These are phyloP conservation scores for Aphidius colemani DNA, from an alignment of 2,888 invertebrate genomes.

Conservation along the genomic window DNA sequence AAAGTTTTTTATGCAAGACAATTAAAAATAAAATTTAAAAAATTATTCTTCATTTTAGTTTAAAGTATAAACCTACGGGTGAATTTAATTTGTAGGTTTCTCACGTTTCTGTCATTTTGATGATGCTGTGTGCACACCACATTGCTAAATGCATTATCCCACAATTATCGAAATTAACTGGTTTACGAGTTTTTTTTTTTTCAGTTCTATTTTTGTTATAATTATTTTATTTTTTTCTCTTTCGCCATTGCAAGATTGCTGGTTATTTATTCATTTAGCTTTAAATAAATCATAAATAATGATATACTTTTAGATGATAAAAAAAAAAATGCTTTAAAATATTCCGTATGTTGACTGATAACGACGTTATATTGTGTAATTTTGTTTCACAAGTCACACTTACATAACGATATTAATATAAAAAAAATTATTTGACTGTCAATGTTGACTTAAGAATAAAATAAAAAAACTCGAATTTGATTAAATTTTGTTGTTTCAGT, in stretches of 20 bases:
- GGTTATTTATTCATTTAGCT: too few relatives aligned
- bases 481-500: background rate
- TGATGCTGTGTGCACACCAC: slow-evolving; percentile 41
- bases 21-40: background rate
- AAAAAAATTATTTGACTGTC: too few relatives aligned
- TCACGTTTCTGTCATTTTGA: slow-evolving; percentile 43
- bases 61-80: slow-evolving; percentile 30
- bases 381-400: too few relatives aligned
- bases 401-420: too few relatives aligned
- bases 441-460: too few relatives aligned
- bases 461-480: background rate
- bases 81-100: slow-evolving; percentile 50
- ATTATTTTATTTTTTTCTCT: background rate
- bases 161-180: slow-evolving; percentile 53
- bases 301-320: too few relatives aligned
- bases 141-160: slow-evolving; percentile 49
- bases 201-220: slow-evolving; percentile 25
- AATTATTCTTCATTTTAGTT: background rate
- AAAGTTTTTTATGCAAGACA: slow-evolving; percentile 1
- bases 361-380: too few relatives aligned
- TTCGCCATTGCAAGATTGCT: background rate
- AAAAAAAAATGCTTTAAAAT: background rate
- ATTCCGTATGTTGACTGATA: background rate
- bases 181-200: slow-evolving; percentile 35
- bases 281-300: too few relatives aligned